A percentile compares a stretch with the other conserved stretches of the same genome.
phyloP scores from a whole-genome alignment of 1,140 invertebrate species.

The Drosophila pandora region DNA sequence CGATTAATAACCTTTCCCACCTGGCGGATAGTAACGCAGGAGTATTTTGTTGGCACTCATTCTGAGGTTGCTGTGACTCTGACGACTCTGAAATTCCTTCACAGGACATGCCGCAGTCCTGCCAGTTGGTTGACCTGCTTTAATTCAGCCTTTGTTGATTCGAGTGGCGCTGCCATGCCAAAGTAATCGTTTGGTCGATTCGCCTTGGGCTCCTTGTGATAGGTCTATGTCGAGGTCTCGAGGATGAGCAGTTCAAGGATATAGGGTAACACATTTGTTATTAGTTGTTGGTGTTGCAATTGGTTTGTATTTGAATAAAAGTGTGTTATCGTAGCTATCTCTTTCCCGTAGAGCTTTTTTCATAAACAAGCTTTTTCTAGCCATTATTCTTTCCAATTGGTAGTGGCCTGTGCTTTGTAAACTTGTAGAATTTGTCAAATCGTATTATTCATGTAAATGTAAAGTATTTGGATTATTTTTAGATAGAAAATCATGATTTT shows the following conservation, averaged over 20 bases:
- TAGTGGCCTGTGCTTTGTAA: neutral
- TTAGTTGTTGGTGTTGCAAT: neutral
- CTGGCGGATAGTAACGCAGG: slow-evolving; percentile 89
- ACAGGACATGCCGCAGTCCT: slow-evolving; percentile 6
- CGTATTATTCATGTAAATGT: neutral
- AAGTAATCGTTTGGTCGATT: slow-evolving; percentile 67
- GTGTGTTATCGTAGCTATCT: neutral
- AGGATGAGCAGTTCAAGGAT: slow-evolving; percentile 19
- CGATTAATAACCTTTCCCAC: slow-evolving; percentile 60
- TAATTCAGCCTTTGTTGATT: slow-evolving; percentile 62
- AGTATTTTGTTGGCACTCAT: slow-evolving; percentile 88
- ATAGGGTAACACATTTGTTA: slow-evolving; percentile 4
- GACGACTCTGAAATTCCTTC: slow-evolving; percentile 45
- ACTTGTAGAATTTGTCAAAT: neutral
- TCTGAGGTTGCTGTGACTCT: slow-evolving; percentile 31
- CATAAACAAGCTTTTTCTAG: slow-evolving; percentile 11
- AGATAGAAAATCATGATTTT: neutral
- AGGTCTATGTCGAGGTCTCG: slow-evolving; percentile 61
- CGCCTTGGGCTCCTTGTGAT: slow-evolving; percentile 26
- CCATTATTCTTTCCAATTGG: neutral
- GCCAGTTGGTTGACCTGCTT: slow-evolving; percentile 74
- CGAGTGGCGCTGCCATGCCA: slow-evolving; percentile 30
- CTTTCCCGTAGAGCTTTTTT: slow-evolving; percentile 9
- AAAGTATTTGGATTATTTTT: neutral
- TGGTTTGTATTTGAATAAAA: slow-evolving; percentile 2